phyloP scores from a whole-genome alignment of 2,113 vertebrate species.

The Nycticryphes semicollaris region DNA sequence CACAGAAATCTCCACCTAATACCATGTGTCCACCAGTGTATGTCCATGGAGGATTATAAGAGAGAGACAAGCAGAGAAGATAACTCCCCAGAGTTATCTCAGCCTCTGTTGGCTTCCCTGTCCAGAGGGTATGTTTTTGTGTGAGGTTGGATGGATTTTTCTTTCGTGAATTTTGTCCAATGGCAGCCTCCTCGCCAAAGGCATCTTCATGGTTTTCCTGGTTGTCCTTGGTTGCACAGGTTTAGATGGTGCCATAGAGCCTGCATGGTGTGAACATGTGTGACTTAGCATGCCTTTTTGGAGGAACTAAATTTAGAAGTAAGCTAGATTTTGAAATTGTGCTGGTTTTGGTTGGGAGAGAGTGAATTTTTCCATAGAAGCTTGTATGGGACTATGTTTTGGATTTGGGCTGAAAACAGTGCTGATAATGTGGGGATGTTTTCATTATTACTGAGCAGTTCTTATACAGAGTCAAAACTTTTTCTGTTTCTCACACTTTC shows the following conservation, averaged over 20 bases:
- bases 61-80: neutral
- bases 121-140: neutral
- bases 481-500: neutral
- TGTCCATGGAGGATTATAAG: neutral
- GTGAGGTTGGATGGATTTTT: neutral
- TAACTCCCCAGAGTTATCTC: neutral
- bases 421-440: neutral
- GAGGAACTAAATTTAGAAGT: neutral
- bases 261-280: neutral
- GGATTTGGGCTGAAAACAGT: neutral
- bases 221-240: rapidly evolving
- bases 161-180: neutral
- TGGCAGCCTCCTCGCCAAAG: neutral
- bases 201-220: neutral
- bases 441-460: neutral
- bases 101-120: neutral
- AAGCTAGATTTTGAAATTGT: neutral
- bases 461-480: neutral
- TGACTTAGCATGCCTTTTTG: neutral
- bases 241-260: neutral
- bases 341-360: neutral
- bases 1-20: neutral
- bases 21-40: neutral
- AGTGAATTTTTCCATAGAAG: neutral
- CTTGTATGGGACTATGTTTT: neutral